Evolutionary conservation across 23 tunicate genomes (phyloP), one percentile per base, ranked within the genome.

Genomic region (Clavelina lepadiformis): DNA sequence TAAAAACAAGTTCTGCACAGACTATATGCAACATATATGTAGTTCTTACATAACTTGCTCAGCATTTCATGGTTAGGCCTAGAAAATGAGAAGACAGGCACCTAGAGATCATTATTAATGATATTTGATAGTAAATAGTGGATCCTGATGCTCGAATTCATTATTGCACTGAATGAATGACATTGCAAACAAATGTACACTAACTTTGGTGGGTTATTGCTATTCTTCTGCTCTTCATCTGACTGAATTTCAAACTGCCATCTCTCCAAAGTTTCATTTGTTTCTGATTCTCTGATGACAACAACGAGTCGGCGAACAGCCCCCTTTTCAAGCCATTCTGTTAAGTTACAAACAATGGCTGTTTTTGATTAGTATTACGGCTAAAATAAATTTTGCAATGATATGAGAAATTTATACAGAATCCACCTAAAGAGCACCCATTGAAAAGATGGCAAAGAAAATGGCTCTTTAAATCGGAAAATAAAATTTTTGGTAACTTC

Each of bases 221-320:
- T n/a, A 41, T 56, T 57, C 59, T 35, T 22, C 49, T 23, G 25
- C 28, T 11, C 38, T 54, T 26, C 8, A 8, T 74, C 71, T 36
- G 75, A 66, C 33, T 77, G 62, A 3, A 89, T 81, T 65, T 89
- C 89, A 77, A 89, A 89, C 47, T 89, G 97, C 97, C 97, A 89
- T 52, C 97, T 69, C 65, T 89, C 97, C 46, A 89, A 52, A 0
- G 89, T 62, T 49, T 81, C 97, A 44, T 89, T 89, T 1, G 88
- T 89, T 22, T 65, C 89, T 33, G 45, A 33, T 35, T 89, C 97
- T 28, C 80, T 74, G 19, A 89, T 69, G 3, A 89, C 89, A 46
- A 89, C 84, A 1, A 76, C 97, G 34, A 89, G 53, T 23, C 97
- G 49, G 38, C 67, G 75, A 1, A 89, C 89, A 30, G 65, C 97